A percentile compares a stretch with the other conserved stretches of the same genome.
phyloP scores from a whole-genome alignment of 2,888 invertebrate species.

The Aethes cnicana region DNA sequence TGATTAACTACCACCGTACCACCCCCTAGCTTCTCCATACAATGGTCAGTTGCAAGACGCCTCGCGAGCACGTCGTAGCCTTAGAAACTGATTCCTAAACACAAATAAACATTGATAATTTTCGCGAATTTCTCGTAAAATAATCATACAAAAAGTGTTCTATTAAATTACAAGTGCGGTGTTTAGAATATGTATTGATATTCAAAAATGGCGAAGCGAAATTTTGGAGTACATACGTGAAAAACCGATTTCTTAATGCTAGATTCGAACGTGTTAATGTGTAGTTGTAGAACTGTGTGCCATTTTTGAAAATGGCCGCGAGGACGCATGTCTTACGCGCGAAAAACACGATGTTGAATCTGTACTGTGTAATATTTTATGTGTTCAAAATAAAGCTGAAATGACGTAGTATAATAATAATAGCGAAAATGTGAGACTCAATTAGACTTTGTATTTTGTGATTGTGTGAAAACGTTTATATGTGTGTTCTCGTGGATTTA shows the following conservation, averaged over 20 bases:
- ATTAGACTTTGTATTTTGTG: conserved; percentile 26
- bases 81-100: conserved; percentile 76
- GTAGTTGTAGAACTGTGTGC: conserved; percentile 31
- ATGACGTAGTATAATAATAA: conserved; percentile 58
- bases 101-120: conserved; percentile 65
- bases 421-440: conserved; percentile 54
- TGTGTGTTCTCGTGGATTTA: conserved; percentile 28
- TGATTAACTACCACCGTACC: conserved; percentile 64
- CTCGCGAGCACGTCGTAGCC: conserved; percentile 71
- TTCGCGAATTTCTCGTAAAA: conserved; percentile 40
- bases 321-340: conserved; percentile 65
- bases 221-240: conserved; percentile 54
- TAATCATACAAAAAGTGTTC: conserved; percentile 3
- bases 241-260: conserved; percentile 47
- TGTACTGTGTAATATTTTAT: conserved; percentile 62
- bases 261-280: conserved; percentile 38
- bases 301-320: conserved; percentile 59
- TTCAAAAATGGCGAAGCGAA: conserved; percentile 50
- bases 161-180: background rate
- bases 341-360: conserved; percentile 68
- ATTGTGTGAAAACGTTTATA: conserved; percentile 23
- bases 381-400: conserved; percentile 79
- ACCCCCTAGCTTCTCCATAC: conserved; percentile 63
- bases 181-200: background rate
- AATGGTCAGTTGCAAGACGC: conserved; percentile 73